Conservation (phyloP, 2,888 invertebrate genomes). For the Aleiodes leptofemur region DNA sequence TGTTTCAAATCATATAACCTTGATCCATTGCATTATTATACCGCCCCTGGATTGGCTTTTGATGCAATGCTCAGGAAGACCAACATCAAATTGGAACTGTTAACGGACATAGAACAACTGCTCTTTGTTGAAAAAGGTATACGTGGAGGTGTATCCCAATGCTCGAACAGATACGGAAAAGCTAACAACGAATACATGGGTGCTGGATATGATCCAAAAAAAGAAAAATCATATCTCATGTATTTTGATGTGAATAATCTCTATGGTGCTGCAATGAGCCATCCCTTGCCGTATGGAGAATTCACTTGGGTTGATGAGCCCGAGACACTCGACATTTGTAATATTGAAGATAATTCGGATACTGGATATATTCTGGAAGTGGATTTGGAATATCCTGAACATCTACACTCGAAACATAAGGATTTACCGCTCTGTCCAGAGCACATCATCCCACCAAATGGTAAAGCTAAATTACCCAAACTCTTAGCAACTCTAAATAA, state of each 20-base stretch:
- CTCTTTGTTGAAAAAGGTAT: conserved; percentile 48
- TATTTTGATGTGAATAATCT: no score
- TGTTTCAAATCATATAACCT: conserved; percentile 42
- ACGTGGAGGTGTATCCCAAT: conserved; percentile 46
- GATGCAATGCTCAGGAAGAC: conserved; percentile 50
- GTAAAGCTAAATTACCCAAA: conserved; percentile 50
- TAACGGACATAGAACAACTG: conserved; percentile 42
- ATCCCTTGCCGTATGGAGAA: no score
- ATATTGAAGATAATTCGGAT: background rate
- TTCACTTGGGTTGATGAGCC: conserved; percentile 62
- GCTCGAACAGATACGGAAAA: conserved; percentile 38
- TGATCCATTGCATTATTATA: no score
- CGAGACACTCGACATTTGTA: conserved; percentile 10
- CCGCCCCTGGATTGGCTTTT: conserved; percentile 43
- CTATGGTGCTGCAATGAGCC: no score
- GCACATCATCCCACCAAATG: conserved; percentile 24
- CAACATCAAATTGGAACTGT: conserved; percentile 39
- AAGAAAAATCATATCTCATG: conserved; percentile 54
- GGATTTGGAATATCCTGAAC: conserved; percentile 60
- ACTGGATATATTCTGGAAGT: conserved; percentile 62
- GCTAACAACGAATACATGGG: conserved; percentile 48
- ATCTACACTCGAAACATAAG: conserved; percentile 65
- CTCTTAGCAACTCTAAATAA: conserved; percentile 20
- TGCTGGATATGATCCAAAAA: conserved; percentile 16
- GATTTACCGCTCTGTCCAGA: conserved; percentile 62